These are phyloP conservation scores for Laspeyria flexula DNA, from an alignment of 2,888 invertebrate species.

Conservation along the genomic window DNA sequence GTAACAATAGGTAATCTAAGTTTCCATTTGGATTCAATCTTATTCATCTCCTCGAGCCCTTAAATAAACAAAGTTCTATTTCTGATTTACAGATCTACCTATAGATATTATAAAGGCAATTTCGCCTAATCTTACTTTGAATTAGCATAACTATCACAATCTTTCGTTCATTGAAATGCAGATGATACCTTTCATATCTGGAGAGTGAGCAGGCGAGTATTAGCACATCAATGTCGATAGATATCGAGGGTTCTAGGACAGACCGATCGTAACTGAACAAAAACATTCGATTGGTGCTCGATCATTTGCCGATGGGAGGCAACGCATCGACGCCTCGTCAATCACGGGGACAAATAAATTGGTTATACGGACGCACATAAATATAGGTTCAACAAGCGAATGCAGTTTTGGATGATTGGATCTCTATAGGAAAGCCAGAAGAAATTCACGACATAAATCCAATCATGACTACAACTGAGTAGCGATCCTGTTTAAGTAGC, in stretches of 20 bases:
- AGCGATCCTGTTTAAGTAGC: too few relatives aligned
- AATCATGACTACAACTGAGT: too few relatives aligned
- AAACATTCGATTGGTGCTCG: constrained; percentile 39
- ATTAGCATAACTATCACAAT: constrained; percentile 21
- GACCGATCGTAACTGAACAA: constrained; percentile 35
- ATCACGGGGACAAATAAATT: constrained; percentile 38
- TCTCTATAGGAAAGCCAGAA: neutral
- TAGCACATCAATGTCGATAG: constrained; percentile 31
- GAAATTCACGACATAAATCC: too few relatives aligned
- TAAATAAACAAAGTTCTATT: too few relatives aligned
- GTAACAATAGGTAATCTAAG: too few relatives aligned
- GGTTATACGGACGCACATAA: constrained; percentile 26
- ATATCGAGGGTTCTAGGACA: constrained; percentile 23
- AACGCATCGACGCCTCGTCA: constrained; percentile 35
- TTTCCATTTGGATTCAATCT: too few relatives aligned
- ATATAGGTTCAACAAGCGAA: constrained; percentile 18
- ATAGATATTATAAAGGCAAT: constrained; percentile 7
- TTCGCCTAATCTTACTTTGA: constrained; percentile 12
- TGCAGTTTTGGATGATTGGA: constrained; percentile 8
- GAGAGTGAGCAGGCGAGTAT: constrained; percentile 11
- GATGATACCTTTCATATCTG: constrained; percentile 27
- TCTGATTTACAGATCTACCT: neutral
- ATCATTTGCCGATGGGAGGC: constrained; percentile 40
- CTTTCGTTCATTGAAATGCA: constrained; percentile 35
- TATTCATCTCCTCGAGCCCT: too few relatives aligned